These are phyloP conservation scores for Aspidiotus rigidus DNA, from an alignment of 2,888 invertebrate species.

Conservation along the genomic window DNA sequence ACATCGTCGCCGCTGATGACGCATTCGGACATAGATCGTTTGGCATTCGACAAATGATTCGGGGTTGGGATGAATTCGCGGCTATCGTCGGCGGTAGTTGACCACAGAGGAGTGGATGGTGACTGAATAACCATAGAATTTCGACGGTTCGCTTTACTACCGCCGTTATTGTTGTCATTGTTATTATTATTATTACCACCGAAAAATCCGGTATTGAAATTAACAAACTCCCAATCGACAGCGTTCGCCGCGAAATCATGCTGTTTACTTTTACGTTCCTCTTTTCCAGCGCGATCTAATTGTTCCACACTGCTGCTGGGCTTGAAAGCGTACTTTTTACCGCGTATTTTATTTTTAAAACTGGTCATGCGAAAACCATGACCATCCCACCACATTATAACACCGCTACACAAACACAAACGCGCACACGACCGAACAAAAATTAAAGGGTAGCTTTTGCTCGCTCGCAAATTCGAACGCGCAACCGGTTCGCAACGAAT, in stretches of 20 bases:
- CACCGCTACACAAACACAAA: background rate
- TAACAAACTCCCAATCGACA: conserved; percentile 43
- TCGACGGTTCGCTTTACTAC: conserved; percentile 30
- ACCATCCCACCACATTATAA: too few species aligned
- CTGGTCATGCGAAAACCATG: conserved; percentile 43
- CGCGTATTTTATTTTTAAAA: conserved; percentile 42
- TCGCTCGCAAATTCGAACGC: background rate
- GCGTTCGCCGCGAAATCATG: conserved; percentile 13
- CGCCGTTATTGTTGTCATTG: background rate
- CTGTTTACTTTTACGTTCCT: conserved; percentile 6
- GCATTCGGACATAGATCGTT: background rate
- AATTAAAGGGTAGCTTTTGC: background rate
- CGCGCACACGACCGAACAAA: background rate
- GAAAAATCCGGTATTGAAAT: conserved; percentile 41
- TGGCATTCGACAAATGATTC: background rate
- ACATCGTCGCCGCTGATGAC: background rate
- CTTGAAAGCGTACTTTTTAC: conserved; percentile 39
- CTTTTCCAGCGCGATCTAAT: conserved; percentile 8
- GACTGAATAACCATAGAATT: conserved; percentile 17
- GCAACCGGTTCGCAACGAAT: too few species aligned
- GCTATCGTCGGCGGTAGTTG: background rate
- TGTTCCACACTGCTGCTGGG: conserved; percentile 37
- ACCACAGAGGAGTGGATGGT: background rate
- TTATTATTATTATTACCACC: background rate
- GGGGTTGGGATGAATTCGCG: background rate